A percentile compares a stretch with the other conserved stretches of the same genome.
Evolutionary conservation across 2,888 invertebrate species (phyloP).

Genomic region (Chymomyza caudatula): DNA sequence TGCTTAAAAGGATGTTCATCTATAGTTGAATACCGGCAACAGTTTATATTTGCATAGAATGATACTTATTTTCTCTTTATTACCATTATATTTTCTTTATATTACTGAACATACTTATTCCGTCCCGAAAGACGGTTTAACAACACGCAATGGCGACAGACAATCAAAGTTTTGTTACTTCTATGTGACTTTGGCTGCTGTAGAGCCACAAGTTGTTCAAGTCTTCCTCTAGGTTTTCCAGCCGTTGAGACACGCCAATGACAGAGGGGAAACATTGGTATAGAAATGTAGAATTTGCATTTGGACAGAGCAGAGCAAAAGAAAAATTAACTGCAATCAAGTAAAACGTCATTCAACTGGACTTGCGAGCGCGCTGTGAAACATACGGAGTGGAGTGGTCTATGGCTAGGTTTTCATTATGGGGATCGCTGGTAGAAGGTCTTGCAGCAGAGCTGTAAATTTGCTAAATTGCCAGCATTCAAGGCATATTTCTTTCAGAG

Average conservation of each 20-base stretch:
- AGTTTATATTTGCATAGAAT: too few species aligned
- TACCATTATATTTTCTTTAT: too few species aligned
- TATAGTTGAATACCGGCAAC: too few species aligned
- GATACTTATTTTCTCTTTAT: too few species aligned
- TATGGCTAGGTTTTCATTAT: slow-evolving; percentile 43
- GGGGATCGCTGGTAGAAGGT: slow-evolving; percentile 37
- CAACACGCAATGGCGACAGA: slow-evolving; percentile 32
- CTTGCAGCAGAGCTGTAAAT: slow-evolving; percentile 51
- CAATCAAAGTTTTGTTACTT: slow-evolving; percentile 58
- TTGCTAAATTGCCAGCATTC: slow-evolving; percentile 70
- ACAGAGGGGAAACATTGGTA: neutral
- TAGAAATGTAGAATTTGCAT: slow-evolving; percentile 67
- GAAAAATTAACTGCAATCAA: slow-evolving; percentile 74
- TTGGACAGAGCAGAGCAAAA: slow-evolving; percentile 28
- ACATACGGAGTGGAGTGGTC: neutral
- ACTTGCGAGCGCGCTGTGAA: slow-evolving; percentile 17
- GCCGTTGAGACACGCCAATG: too few species aligned
- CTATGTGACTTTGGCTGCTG: slow-evolving; percentile 38
- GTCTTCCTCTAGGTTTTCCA: neutral
- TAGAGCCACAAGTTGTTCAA: slow-evolving; percentile 28
- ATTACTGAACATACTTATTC: neutral
- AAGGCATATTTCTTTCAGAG: slow-evolving; percentile 53
- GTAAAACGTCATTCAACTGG: slow-evolving; percentile 65
- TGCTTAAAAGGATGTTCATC: too few species aligned
- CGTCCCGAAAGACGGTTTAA: neutral